Evolutionary conservation across 2,113 vertebrate genomes (phyloP), one percentile per base, ranked within the genome.

Genomic region (Peromyscus californicus): DNA sequence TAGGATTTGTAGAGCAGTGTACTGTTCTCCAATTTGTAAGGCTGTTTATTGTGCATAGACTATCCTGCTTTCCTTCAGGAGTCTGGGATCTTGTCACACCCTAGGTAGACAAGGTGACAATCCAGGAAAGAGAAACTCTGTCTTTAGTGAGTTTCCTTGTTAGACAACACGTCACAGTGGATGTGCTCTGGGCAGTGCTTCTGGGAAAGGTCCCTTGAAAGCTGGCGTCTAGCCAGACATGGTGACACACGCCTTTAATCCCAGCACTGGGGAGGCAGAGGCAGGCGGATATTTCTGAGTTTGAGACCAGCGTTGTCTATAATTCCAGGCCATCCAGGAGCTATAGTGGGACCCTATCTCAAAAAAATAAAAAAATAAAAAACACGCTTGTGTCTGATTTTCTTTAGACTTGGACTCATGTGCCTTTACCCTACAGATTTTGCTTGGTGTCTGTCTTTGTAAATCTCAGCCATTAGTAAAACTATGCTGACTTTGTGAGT

Each of bases 1-100:
- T 79, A 85, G 57, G 16, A 88, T 91, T 96, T 94, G 45, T 78
- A 75, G 42, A 80, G 11, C 36, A n/a, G 70, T 95, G 31, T 39
- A 65, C 57, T 39, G 24, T 80, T 95, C 75, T n/a, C 21, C 85
- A 79, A 89, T 36, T 91, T 19, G 39, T 86, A 59, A 78, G n/a
- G 15, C 80, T 84, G 11, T 69, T 96, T 70, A 92, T 65, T 54
- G 21, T 76, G 51, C 87, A 72, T 76, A 10, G 36, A 9, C 51
- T 51, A 51, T 51, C 51, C 33, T 82, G 51, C 51, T 82, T 82
- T 82, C 79, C 51, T n/a, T 82, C 79, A 82, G 31, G 51, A n/a
- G 19, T 59, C 51, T 82, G 51, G 31, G n/a, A 82, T 57, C n/a
- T 82, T 82, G 51, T 82, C 51, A 82, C 31, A 36, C 22, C 31